phyloP scores from a whole-genome alignment of 2,797 vertebrate genomes.

The Philypnodon macrostomus region DNA sequence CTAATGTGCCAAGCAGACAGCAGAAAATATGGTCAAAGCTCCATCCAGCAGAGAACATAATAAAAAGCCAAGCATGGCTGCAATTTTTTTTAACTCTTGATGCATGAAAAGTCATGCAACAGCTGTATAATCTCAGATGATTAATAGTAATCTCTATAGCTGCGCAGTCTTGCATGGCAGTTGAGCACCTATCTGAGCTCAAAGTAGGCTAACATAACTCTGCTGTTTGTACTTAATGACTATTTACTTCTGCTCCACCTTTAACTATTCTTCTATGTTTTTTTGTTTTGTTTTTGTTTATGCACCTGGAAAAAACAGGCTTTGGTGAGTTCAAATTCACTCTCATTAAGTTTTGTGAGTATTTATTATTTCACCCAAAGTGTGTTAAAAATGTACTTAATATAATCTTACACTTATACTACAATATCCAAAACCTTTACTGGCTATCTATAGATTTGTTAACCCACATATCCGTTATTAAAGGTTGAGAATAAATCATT shows the following conservation, averaged over 20 bases:
- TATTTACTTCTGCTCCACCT: constrained; percentile 13
- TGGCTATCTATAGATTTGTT: too few species aligned
- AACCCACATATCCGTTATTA: too few species aligned
- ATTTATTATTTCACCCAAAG: neutral
- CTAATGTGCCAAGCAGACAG: constrained; percentile 73
- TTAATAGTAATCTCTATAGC: constrained; percentile 54
- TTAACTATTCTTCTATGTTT: constrained; percentile 65
- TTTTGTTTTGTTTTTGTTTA: constrained; percentile 65
- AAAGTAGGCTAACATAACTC: constrained; percentile 53
- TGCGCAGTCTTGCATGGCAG: constrained; percentile 79
- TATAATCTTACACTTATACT: too few species aligned
- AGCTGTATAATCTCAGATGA: constrained; percentile 57
- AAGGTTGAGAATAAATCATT: too few species aligned
- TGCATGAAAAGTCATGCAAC: constrained; percentile 76
- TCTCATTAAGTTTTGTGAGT: neutral
- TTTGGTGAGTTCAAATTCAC: constrained; percentile 73
- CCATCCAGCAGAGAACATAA: constrained; percentile 63
- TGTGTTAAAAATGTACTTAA: neutral
- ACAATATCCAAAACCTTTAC: too few species aligned
- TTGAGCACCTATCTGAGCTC: constrained; percentile 61
- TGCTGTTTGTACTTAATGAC: constrained; percentile 55
- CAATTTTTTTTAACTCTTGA: constrained; percentile 63
- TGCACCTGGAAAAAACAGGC: constrained; percentile 82
- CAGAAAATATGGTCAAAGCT: constrained; percentile 75
- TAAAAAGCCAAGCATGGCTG: constrained; percentile 78